A percentile compares a stretch with the other conserved stretches of the same genome.
Conservation (phyloP, 2,113 vertebrate genomes). For the Pachypanchax playfairii region DNA sequence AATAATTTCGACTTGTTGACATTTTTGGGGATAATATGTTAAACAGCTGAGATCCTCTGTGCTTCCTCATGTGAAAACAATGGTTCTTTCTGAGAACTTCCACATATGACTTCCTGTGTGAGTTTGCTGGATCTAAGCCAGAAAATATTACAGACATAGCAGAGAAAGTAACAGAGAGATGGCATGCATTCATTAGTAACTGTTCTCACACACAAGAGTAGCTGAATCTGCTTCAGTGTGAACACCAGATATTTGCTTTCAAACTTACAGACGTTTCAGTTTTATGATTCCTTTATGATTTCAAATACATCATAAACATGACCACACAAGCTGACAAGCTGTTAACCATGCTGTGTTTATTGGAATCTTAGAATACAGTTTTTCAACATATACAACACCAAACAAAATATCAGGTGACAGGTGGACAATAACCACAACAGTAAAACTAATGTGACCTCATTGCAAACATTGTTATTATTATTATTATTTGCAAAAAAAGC, state of each 20-base stretch:
- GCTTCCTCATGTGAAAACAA: too few species aligned
- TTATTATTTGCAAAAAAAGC: too few species aligned
- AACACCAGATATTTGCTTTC: not conserved
- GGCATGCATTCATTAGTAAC: slow-evolving; percentile 4
- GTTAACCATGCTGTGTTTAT: not conserved
- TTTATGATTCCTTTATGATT: too few species aligned
- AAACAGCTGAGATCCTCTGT: too few species aligned
- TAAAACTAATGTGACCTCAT: not conserved
- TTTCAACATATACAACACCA: not conserved
- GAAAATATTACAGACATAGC: slow-evolving; percentile 15
- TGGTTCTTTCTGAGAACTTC: slow-evolving; percentile 47
- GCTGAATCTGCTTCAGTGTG: not conserved
- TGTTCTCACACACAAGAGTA: not conserved
- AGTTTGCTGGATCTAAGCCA: slow-evolving; percentile 15
- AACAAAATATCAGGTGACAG: not conserved
- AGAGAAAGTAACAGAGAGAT: slow-evolving; percentile 1
- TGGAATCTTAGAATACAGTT: not conserved
- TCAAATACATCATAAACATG: too few species aligned
- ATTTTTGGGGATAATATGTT: too few species aligned
- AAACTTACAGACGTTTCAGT: not conserved
- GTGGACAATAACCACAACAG: not conserved
- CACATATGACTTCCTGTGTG: slow-evolving; percentile 57
- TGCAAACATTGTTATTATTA: not conserved
- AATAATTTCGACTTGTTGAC: too few species aligned
- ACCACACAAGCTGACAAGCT: not conserved